phyloP scores from a whole-genome alignment of 2,113 vertebrate genomes.

The Cryptoleucopteryx plumbea region DNA sequence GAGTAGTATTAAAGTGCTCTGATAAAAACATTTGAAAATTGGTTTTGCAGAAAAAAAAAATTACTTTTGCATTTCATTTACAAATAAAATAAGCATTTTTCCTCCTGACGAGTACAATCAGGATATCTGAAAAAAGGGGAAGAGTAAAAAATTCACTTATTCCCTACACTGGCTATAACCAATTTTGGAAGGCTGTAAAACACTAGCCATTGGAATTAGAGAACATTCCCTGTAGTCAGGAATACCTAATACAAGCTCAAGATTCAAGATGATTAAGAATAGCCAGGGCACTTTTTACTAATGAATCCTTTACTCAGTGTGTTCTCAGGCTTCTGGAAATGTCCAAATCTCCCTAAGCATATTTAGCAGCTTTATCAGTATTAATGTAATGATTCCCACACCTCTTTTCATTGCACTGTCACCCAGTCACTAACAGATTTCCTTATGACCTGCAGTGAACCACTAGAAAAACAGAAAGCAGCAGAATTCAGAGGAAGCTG shows the following conservation, averaged over 20 bases:
- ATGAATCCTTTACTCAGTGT: neutral
- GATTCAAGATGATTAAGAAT: conserved; percentile 11
- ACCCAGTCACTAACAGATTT: neutral
- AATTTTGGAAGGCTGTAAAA: neutral
- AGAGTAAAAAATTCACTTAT: neutral
- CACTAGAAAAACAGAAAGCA: neutral
- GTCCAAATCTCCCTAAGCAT: conserved; percentile 21
- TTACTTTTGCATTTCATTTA: neutral
- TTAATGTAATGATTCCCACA: conserved; percentile 29
- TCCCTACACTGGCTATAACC: neutral
- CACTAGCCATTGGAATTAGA: neutral
- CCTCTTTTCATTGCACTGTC: neutral
- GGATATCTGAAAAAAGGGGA: neutral
- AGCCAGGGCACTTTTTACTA: neutral
- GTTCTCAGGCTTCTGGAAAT: conserved; percentile 11
- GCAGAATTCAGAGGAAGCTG: neutral
- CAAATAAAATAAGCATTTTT: neutral
- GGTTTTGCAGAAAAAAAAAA: neutral
- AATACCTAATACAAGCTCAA: conserved; percentile 6
- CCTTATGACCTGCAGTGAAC: neutral
- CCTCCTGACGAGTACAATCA: neutral
- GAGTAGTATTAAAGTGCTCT: neutral
- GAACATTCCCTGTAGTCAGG: neutral
- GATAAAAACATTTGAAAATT: neutral
- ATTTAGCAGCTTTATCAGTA: conserved; percentile 39